Evolutionary conservation across 2,113 vertebrate genomes (phyloP).

Genomic region (Rhinoderma darwinii): DNA sequence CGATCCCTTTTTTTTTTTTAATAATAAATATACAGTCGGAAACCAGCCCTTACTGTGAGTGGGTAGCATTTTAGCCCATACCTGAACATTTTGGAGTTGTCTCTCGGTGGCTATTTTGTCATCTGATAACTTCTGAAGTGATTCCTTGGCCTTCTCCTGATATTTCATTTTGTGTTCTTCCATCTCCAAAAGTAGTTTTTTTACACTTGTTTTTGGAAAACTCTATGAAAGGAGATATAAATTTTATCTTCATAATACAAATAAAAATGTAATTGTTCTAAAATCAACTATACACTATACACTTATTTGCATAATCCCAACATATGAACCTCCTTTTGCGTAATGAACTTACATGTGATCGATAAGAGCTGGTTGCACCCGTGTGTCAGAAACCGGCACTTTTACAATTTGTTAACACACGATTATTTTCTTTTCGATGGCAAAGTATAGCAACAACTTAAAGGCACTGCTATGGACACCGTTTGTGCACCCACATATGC

Average conservation of each 20-base stretch:
- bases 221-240: slow-evolving; percentile 66
- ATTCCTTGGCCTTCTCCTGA: slow-evolving; percentile 83
- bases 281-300: too few relatives aligned
- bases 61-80: slow-evolving; percentile 60
- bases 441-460: too few relatives aligned
- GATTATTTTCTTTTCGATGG: too few relatives aligned
- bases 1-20: neutral
- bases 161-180: slow-evolving; percentile 87
- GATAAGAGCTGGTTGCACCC: too few relatives aligned
- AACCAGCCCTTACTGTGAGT: neutral
- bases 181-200: slow-evolving; percentile 85
- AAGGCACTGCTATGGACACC: too few relatives aligned
- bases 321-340: too few relatives aligned
- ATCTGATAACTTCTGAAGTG: slow-evolving; percentile 83
- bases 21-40: neutral
- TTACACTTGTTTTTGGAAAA: slow-evolving; percentile 78
- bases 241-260: neutral
- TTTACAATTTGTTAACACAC: too few relatives aligned
- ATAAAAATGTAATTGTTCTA: too few relatives aligned
- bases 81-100: slow-evolving; percentile 81
- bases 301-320: too few relatives aligned
- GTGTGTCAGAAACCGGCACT: too few relatives aligned
- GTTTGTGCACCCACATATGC: too few relatives aligned
- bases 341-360: too few relatives aligned
- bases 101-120: slow-evolving; percentile 81